Evolutionary conservation across 2,113 vertebrate genomes (phyloP), one percentile per base, ranked within the genome.

Genomic region (Regulus satrapa): DNA sequence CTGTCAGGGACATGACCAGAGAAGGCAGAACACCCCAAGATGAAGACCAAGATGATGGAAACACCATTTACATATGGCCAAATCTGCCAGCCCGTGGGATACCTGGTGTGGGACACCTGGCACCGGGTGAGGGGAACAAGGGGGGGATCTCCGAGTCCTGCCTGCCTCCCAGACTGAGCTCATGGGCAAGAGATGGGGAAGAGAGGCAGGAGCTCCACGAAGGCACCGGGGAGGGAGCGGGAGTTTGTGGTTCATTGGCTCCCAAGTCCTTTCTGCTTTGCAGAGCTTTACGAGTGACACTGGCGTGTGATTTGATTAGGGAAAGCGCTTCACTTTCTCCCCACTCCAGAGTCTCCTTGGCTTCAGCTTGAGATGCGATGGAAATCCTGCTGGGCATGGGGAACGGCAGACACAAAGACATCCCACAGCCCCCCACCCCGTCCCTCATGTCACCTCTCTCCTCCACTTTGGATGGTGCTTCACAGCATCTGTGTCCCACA

Each of bases 241-340:
- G 40, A 20, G 26, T 92, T 97, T 87, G 91, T 92, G 82, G 85
- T 96, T 96, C 95, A 93, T 79, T 43, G 75, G 82, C 73, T 97
- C 28, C 69, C 38, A 18, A 92, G 81, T 83, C 85, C 88, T 77
- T 96, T 97, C 95, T 96, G 95, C 95, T 95, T 95, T 97, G 89
- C 88, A 63, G 96, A 93, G 91, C 95, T 96, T 97, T 80, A 52
- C 24, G 1, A 94, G 91, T 64, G 93, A 93, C 62, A 43, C 95
- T 46, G 84, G 89, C 76, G 73, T 96, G 95, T 97, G 97, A 97
- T 97, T 97, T 3, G 79, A 96, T 97, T 96, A 97, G 88, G 92
- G 83, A 95, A 58, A 95, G 56, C 8, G 0, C 71, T 97, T 95
- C 59, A 28, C 85, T 91, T 89, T 89, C 88, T 36, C 58, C 75